These are phyloP conservation scores for Cartodere bifasciata DNA, from an alignment of 2,888 invertebrate genomes.

Conservation along the genomic window DNA sequence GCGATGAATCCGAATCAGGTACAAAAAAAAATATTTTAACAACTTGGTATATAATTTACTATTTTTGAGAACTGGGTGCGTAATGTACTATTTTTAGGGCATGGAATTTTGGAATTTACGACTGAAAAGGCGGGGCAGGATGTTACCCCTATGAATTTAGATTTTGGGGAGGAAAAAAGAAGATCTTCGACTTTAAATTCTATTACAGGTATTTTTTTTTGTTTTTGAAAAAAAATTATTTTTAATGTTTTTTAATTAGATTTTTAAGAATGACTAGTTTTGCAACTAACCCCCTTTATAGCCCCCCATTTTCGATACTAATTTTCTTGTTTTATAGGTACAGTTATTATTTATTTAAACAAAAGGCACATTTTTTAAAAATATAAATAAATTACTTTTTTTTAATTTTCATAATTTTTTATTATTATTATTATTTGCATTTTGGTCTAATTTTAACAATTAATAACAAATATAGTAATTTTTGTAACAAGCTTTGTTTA, in stretches of 20 bases:
- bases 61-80: background rate
- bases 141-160: conserved; percentile 73
- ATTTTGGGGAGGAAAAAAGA: conserved; percentile 56
- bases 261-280: no score
- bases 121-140: conserved; percentile 80
- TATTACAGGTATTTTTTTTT: conserved; percentile 49
- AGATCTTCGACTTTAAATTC: conserved; percentile 61
- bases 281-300: no score
- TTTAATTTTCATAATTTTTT: no score
- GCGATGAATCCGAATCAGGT: conserved; percentile 39
- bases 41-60: background rate
- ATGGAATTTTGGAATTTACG: conserved; percentile 70
- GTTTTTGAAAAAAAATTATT: background rate
- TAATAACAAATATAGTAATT: no score
- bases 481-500: no score
- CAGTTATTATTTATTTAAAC: no score
- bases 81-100: conserved; percentile 33
- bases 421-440: no score
- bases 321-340: no score
- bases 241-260: conserved; percentile 7
- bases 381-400: no score
- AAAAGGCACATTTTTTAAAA: no score
- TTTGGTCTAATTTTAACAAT: no score
- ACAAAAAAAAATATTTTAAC: conserved; percentile 3
- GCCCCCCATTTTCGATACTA: no score